Percentiles rank a stretch among this genome's conserved stretches.
phyloP scores from a whole-genome alignment of 92 coral and sea anemone species.

The Porites divaricata region DNA sequence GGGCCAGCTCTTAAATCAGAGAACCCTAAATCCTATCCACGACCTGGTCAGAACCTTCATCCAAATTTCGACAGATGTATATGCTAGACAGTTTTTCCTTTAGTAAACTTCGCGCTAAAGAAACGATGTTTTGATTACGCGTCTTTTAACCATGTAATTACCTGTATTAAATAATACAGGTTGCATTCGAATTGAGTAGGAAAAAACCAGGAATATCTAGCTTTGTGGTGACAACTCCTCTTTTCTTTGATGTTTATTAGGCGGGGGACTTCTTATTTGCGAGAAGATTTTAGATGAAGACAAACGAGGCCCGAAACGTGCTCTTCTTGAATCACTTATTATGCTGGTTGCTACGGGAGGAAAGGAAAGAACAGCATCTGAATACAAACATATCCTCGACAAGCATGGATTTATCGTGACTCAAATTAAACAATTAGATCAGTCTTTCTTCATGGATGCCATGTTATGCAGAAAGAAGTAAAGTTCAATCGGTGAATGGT shows the following conservation, averaged over 20 bases:
- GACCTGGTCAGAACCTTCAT: too few relatives aligned
- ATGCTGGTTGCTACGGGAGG: slow-evolving; percentile 29
- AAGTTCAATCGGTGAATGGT: not conserved
- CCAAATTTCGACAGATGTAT: too few relatives aligned
- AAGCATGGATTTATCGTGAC: slow-evolving; percentile 26
- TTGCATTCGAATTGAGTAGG: too few relatives aligned
- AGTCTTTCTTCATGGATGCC: not conserved
- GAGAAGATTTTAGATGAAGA: slow-evolving; percentile 28
- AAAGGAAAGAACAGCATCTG: slow-evolving; percentile 37
- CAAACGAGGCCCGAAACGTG: slow-evolving; percentile 18
- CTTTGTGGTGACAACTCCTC: not conserved
- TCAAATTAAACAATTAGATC: not conserved
- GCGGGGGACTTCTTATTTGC: slow-evolving; percentile 34
- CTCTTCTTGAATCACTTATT: slow-evolving; percentile 1
- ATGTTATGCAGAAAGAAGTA: not conserved
- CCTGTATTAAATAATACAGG: too few relatives aligned
- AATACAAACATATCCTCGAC: slow-evolving; percentile 40
- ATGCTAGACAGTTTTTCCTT: too few relatives aligned
- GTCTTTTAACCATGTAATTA: too few relatives aligned
- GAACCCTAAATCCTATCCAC: too few relatives aligned
- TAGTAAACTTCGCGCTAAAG: too few relatives aligned
- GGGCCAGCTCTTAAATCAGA: too few relatives aligned
- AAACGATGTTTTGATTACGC: too few relatives aligned
- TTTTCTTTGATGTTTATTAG: not conserved
- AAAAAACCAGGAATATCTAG: too few relatives aligned